A percentile compares a stretch with the other conserved stretches of the same genome.
Conservation (phyloP, 2,797 vertebrate genomes). For the Glyptemys insculpta region DNA sequence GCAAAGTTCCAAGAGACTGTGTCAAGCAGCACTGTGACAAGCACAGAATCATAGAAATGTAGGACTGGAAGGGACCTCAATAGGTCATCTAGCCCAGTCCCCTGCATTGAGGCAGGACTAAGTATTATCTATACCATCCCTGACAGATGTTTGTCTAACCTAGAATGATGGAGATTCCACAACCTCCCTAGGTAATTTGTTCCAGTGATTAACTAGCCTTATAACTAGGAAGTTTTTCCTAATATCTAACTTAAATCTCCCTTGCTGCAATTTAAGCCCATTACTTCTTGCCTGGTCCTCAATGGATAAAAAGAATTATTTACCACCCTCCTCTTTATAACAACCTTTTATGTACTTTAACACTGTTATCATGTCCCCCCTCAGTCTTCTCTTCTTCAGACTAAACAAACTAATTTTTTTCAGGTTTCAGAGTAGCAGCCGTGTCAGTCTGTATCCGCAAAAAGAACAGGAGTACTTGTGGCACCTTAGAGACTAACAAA, state of each 20-base stretch:
- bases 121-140: not conserved
- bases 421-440: too few species aligned
- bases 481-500: too few species aligned
- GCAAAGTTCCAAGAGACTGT: not conserved
- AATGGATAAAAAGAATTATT: too few species aligned
- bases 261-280: too few species aligned
- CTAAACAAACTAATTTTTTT: not conserved
- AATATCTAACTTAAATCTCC: too few species aligned
- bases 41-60: not conserved
- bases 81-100: not conserved
- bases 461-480: too few species aligned
- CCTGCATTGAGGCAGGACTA: not conserved
- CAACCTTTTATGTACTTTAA: not conserved
- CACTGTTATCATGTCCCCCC: not conserved
- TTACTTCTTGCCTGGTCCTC: too few species aligned
- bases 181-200: not conserved
- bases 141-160: not conserved
- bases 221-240: too few species aligned
- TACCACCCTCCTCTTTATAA: not conserved
- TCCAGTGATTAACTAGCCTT: not conserved
- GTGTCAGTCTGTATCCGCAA: too few species aligned
- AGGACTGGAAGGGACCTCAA: not conserved
- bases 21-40: not conserved
- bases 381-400: not conserved
- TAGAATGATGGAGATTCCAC: not conserved